Evolutionary conservation across 2,888 invertebrate genomes (phyloP), one percentile per base, ranked within the genome.

Genomic region (Platerodrilus igneus): DNA sequence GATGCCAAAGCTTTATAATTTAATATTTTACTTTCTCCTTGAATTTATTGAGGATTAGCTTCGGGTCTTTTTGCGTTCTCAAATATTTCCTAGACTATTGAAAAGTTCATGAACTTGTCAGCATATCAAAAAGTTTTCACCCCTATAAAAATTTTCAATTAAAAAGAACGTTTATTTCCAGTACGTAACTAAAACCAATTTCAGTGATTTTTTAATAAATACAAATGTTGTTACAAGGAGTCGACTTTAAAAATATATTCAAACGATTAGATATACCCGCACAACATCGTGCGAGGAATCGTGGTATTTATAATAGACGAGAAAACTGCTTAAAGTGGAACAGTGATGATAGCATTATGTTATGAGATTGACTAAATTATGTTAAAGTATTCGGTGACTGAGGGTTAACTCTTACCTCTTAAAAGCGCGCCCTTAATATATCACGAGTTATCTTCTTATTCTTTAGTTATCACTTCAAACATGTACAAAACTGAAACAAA

Each of bases 231-330:
- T 46, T 41, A 47, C 40, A 53, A 53, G 53, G 50, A 54, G 54
- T 56, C 55, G 52, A 44, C 53, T 56, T 57, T 55, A 55, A 57
- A 58, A 57, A 57, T 57, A 52, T 52, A 58, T 56, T 52, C 55
- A 46, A 48, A 48, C 58, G 56, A 58, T 58, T 58, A 57, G 50
- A 55, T 51, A 42, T n/a, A n/a, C n/a, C n/a, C 42, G 50, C 50
- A 48, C 53, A 41, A 51, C 47, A 48, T 44, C 33, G 46, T 41
- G 50, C 47, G 45, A 47, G 47, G 34, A 33, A 47, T 48, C 46
- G 37, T 44, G 50, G 50, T 53, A 56, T 55, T 55, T 55, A 53
- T 52, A 55, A 54, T 52, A 52, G 53, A 51, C 49, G 52, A 49
- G 52, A 50, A 56, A 56, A 54, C 53, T 52, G 51, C 49, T 57